A percentile compares a stretch with the other conserved stretches of the same genome.
Conservation (phyloP, 2,113 vertebrate genomes). For the Sebastes schlegelii region DNA sequence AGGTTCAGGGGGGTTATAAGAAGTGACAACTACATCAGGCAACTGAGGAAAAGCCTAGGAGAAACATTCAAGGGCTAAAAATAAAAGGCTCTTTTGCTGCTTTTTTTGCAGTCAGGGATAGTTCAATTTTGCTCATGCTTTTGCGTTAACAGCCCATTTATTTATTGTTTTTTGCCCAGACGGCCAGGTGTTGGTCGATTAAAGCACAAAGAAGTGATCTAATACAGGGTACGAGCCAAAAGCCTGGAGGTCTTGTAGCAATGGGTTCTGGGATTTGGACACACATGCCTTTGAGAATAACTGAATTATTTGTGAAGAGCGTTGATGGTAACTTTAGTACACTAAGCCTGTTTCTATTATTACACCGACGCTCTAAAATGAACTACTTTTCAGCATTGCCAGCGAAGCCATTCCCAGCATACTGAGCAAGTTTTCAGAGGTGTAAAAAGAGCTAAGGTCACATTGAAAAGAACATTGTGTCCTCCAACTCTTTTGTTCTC, state of each 20-base stretch:
- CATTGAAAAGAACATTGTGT: conserved; percentile 50
- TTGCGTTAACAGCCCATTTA: neutral
- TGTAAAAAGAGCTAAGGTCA: conserved; percentile 34
- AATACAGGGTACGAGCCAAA: neutral
- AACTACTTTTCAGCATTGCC: conserved; percentile 4
- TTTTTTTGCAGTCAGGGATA: neutral
- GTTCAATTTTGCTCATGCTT: conserved; percentile 7
- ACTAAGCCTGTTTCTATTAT: conserved; percentile 12
- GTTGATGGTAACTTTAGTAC: conserved; percentile 1
- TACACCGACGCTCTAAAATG: conserved; percentile 14
- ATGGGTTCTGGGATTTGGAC: conserved; percentile 14
- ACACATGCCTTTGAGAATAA: neutral
- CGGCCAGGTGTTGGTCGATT: conserved; percentile 28
- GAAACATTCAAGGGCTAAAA: conserved; percentile 20
- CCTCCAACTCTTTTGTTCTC: conserved; percentile 39
- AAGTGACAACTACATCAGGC: conserved; percentile 11
- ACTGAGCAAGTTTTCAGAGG: neutral
- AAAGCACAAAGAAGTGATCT: conserved; percentile 25
- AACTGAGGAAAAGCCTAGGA: neutral
- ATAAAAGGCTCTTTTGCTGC: conserved; percentile 2
- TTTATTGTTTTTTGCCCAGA: neutral
- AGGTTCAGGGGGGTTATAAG: conserved; percentile 7
- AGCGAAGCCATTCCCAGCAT: conserved; percentile 7
- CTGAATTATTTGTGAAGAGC: conserved; percentile 16
- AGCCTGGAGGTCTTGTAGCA: conserved; percentile 10